These are phyloP conservation scores for Drosophila tani DNA, from an alignment of 1,140 invertebrate genomes.

Conservation along the genomic window DNA sequence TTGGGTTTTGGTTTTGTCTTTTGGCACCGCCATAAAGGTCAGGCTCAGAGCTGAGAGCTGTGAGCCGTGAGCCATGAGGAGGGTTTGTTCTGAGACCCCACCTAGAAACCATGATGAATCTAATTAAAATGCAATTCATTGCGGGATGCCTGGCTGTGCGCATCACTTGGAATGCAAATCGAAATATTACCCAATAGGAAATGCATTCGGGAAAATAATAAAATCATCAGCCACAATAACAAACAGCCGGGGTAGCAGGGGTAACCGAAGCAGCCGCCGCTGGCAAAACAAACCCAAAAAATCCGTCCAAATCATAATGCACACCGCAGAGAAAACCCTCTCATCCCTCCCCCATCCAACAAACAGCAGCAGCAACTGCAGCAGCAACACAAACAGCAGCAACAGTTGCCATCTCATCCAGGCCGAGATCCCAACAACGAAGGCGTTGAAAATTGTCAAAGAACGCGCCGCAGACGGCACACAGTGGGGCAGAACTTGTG, in stretches of 20 bases:
- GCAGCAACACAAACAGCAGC: conserved; percentile 31
- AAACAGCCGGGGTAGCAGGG: conserved; percentile 34
- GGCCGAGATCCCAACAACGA: conserved; percentile 64
- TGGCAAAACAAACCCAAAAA: conserved; percentile 77
- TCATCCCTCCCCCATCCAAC: conserved; percentile 46
- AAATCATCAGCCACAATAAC: conserved; percentile 76
- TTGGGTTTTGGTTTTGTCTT: background rate
- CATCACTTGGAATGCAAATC: conserved; percentile 78
- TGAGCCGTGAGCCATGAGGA: conserved; percentile 8
- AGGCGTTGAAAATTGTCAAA: conserved; percentile 83
- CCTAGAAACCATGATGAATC: conserved; percentile 72
- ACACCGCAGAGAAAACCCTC: conserved; percentile 36
- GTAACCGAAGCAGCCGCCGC: conserved; percentile 32
- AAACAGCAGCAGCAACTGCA: conserved; percentile 40
- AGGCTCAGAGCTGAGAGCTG: conserved; percentile 27
- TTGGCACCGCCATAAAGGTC: conserved; percentile 59
- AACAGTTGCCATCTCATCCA: conserved; percentile 76
- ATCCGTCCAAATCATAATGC: conserved; percentile 51
- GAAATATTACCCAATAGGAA: conserved; percentile 79
- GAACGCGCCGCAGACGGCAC: conserved; percentile 67
- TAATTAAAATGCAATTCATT: conserved; percentile 83
- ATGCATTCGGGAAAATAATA: conserved; percentile 74
- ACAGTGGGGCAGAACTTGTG: conserved; percentile 40
- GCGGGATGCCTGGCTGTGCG: conserved; percentile 42
- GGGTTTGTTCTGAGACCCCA: conserved; percentile 67